These are phyloP conservation scores for Tenodera sinensis DNA, from an alignment of 2,888 invertebrate species.

Conservation along the genomic window DNA sequence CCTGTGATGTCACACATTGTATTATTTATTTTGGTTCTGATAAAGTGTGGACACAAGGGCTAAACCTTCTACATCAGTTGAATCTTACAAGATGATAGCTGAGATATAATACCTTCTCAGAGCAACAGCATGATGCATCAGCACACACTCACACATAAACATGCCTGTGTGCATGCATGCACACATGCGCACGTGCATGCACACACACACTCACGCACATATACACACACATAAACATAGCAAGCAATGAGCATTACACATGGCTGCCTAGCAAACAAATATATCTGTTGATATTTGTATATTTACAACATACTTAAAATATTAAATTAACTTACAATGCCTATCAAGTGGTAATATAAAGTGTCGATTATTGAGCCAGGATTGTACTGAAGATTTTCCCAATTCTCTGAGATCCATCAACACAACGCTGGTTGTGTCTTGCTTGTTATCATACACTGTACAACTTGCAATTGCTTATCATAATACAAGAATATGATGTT, in stretches of 20 bases:
- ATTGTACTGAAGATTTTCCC: slow-evolving; percentile 16
- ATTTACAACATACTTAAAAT: background rate
- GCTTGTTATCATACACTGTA: slow-evolving; percentile 6
- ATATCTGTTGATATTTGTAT: background rate
- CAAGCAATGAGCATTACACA: slow-evolving; percentile 9
- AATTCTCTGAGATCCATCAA: slow-evolving; percentile 16
- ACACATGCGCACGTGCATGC: too few species aligned
- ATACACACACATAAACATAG: background rate
- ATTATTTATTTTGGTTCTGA: too few species aligned
- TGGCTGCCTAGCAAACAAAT: background rate
- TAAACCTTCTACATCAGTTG: too few species aligned
- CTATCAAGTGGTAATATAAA: background rate
- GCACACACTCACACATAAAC: background rate
- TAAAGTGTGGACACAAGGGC: too few species aligned
- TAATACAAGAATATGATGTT: slow-evolving; percentile 12
- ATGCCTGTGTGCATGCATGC: too few species aligned
- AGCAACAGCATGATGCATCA: background rate
- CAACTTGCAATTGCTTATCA: slow-evolving; percentile 3
- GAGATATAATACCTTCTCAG: background rate
- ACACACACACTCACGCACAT: background rate
- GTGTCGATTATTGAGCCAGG: slow-evolving; percentile 8
- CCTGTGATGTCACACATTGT: too few species aligned
- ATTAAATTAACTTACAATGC: slow-evolving; percentile 1
- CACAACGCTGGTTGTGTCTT: background rate
- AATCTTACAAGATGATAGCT: too few species aligned